Evolutionary conservation across 2,888 invertebrate species (phyloP).

Genomic region (Drosophila mimica): DNA sequence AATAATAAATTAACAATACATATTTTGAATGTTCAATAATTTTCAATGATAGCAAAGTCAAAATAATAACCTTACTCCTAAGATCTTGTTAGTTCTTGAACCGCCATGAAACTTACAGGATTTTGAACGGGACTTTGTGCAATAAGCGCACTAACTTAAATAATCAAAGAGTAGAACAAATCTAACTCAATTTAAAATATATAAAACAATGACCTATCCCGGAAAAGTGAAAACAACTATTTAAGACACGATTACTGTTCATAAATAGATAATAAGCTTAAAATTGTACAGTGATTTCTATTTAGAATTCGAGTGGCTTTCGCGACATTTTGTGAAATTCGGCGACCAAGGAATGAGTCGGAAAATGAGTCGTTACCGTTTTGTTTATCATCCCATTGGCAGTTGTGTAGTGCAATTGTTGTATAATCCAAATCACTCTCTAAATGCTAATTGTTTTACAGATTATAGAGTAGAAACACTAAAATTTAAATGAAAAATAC

Average conservation of each 20-base stretch:
- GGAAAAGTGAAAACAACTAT: neutral
- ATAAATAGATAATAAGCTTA: neutral
- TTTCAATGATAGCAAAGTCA: neutral
- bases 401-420: neutral
- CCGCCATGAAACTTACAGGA: neutral
- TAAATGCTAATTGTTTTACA: neutral
- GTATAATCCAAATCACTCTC: neutral
- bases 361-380: neutral
- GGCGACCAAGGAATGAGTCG: neutral
- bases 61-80: neutral
- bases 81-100: neutral
- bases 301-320: no score
- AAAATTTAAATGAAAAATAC: neutral
- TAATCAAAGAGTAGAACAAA: neutral
- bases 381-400: neutral
- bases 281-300: neutral
- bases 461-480: neutral
- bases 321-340: no score
- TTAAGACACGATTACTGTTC: neutral
- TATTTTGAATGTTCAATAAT: neutral
- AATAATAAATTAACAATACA: neutral
- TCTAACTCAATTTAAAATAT: neutral
- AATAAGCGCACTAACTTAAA: neutral
- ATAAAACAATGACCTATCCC: neutral
- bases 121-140: neutral